Evolutionary conservation across 2,113 vertebrate species (phyloP), one percentile per base, ranked within the genome.

Genomic region (Phrynocephalus versicolor): DNA sequence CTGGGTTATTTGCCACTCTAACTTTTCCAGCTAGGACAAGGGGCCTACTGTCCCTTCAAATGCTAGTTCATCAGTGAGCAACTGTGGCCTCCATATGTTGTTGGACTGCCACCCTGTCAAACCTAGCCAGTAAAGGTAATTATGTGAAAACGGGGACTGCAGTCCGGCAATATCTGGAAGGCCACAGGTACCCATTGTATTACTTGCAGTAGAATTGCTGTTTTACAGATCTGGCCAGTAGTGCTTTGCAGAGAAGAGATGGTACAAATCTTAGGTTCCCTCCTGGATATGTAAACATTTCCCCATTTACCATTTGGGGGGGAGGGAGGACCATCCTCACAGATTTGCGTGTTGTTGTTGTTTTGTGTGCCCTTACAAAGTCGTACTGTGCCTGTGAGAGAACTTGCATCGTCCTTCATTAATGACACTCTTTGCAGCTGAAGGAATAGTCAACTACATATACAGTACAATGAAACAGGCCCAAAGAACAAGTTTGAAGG

Each of bases 401-500:
- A 45, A 69, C 10, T 30, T 69, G 64, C 55, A 60, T 21, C 14
- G 58, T 60, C 58, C n/a, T 81, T 16, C 6, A 45, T 60, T 86
- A 55, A 19, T 33, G 18, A 19, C 51, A 72, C 14, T 60, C 8
- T 33, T 25, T 88, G 55, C 23, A 1, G 0, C 19, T 79, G 0
- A 73, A 60, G 33, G 39, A 62, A 58, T 35, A 7, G 13, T 7
- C 37, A 58, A 45, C 55, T 37, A 57, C 39, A 80, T 30, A 51
- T n/a, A 79, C 35, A 80, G 25, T 73, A 79, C 35, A 80, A 33
- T 73, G 65, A 64, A 70, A 85, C 35, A 80, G 41, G 19, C 23
- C 16, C 64, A 39, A 72, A 79, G 21, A 85, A 85, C 39, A 55
- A n/a, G 19, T 35, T 64, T 45, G 64, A 84, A 84, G 45, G 25